Base-by-base conservation (phyloP, 2,113 vertebrate genomes). In the Caranx melampygus region DNA sequence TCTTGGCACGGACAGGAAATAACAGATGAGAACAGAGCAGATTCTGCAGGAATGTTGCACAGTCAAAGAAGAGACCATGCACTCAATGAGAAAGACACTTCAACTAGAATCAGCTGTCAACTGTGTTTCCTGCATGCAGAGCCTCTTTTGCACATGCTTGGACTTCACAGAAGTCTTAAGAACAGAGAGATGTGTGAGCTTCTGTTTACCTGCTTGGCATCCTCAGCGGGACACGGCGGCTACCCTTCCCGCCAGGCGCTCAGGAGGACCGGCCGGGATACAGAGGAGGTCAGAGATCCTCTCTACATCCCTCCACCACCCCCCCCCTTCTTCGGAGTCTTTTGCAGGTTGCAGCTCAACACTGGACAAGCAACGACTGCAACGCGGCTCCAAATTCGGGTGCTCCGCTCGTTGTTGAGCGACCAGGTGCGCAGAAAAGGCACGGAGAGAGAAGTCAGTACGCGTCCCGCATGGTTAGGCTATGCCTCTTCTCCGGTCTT, bases 181-280 rank as follows among this genome's bases (percentile, higher is more conserved):
- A 15, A 31, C 0, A 34, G 34, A 34, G 10, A 78, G 52, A 60
- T 13, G 8, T 45, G 12, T 45, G 21, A 5, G 42, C 1, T 40
- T 35, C 0, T 54, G 45, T 45, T 82, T 87, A 92, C 92, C 93
- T 92, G 83, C 52, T 83, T 76, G 66, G 70, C 88, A 89, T 92
- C 89, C 92, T 92, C 90, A 69, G 49, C 84, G 35, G 87, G 82
- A 88, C 80, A 35, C 81, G 51, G 87, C 78, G 34, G 75, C 67
- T 88, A 79, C 82, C 65, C 78, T 79, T 82, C 70, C 86, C 68
- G 61, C 47, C 26, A 26, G 73, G 72, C 62, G 76, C 70, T 49
- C 85, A 65, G 78, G 51, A 75, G 47, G 45, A 87, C 33, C 81
- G 83, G 60, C 16, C 64, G 40, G 63, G 86, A 67, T 47, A 91